phyloP scores from a whole-genome alignment of 2,797 vertebrate genomes.

The Pteronotus mesoamericanus region DNA sequence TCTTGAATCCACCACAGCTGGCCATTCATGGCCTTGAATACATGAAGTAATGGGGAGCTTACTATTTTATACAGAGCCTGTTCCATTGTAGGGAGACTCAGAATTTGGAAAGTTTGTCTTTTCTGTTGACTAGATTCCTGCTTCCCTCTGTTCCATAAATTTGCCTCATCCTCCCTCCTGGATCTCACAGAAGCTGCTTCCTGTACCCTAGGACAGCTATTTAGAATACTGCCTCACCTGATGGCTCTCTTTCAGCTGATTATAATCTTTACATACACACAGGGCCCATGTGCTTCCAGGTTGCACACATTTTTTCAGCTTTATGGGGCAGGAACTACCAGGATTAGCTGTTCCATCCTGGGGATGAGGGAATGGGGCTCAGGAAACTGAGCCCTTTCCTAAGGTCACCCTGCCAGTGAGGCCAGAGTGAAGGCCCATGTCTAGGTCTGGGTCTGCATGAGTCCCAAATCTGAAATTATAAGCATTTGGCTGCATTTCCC shows the following conservation, averaged over 20 bases:
- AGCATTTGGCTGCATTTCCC: not conserved
- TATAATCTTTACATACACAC: rapidly evolving
- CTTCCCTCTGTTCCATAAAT: not conserved
- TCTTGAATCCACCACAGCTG: not conserved
- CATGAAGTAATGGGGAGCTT: not conserved
- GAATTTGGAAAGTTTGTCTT: not conserved
- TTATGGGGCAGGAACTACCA: rapidly evolving
- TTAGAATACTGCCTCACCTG: not conserved
- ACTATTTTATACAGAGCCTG: rapidly evolving
- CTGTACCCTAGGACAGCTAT: not conserved
- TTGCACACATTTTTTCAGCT: rapidly evolving
- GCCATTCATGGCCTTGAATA: not conserved
- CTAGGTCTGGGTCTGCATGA: not conserved
- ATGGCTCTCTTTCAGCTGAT: not conserved
- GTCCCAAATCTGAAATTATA: not conserved
- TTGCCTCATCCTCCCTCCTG: no score
- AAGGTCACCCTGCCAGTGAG: not conserved
- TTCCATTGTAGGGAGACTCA: not conserved
- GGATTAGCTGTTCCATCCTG: not conserved
- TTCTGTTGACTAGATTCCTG: not conserved
- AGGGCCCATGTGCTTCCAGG: not conserved
- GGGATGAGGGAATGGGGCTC: not conserved
- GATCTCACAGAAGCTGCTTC: not conserved
- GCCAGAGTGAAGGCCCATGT: not conserved
- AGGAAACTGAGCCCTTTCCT: not conserved